Conservation (phyloP, 2,113 vertebrate genomes). For the Cynocephalus volans region DNA sequence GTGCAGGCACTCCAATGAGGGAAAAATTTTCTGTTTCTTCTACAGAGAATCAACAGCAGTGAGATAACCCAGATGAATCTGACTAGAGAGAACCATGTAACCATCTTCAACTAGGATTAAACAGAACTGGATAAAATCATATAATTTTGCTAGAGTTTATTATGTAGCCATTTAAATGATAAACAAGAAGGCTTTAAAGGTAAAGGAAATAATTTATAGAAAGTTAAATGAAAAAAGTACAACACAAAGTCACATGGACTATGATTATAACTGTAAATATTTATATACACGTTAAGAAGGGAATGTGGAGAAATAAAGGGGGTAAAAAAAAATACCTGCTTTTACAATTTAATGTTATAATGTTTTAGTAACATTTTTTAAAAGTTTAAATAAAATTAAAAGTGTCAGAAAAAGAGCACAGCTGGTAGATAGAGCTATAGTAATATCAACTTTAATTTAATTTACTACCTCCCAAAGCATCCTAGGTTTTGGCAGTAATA, state of each 20-base stretch:
- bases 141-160: not conserved
- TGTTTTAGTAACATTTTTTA: constrained; percentile 50
- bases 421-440: not conserved
- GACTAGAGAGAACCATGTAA: not conserved
- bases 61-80: not conserved
- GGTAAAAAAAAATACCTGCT: not conserved
- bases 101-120: constrained; percentile 37
- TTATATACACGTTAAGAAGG: not conserved
- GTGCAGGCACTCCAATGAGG: not conserved
- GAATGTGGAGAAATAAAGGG: not conserved
- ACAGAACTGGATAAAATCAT: not conserved
- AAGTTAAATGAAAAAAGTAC: constrained; percentile 31
- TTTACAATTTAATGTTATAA: constrained; percentile 56
- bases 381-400: constrained; percentile 60
- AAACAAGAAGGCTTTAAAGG: constrained; percentile 8
- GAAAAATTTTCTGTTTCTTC: not conserved
- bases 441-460: not conserved
- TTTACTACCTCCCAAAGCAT: not conserved
- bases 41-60: not conserved
- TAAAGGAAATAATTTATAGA: constrained; percentile 39
- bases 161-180: constrained; percentile 45
- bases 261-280: not conserved
- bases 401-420: not conserved
- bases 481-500: not conserved
- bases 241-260: not conserved